Percentiles rank a stretch among this genome's conserved stretches.
phyloP scores from a whole-genome alignment of 2,797 vertebrate genomes.

The Rhinoraja longicauda region DNA sequence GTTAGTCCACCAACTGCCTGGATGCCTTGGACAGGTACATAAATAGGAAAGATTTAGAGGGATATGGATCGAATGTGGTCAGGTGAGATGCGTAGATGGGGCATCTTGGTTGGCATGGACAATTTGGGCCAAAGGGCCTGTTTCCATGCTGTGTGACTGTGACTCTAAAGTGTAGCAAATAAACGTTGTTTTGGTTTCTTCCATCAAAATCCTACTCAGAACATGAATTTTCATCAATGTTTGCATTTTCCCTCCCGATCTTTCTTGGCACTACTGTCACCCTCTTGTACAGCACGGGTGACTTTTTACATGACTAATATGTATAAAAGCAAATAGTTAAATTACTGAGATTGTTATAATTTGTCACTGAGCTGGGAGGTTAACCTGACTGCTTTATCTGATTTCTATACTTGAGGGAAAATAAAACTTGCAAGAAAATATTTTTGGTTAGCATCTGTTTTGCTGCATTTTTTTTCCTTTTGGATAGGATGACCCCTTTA shows the following conservation, averaged over 20 bases:
- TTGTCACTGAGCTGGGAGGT: not conserved
- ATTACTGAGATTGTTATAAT: not conserved
- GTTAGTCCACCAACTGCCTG: not conserved
- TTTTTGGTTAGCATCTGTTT: not conserved
- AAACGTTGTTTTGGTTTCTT: not conserved
- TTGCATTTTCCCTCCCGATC: not conserved
- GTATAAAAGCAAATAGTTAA: not conserved
- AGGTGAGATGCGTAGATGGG: too few species aligned
- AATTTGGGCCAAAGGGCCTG: too few species aligned
- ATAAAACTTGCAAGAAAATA: not conserved
- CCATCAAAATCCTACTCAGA: not conserved
- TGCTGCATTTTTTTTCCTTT: not conserved
- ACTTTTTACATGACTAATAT: not conserved
- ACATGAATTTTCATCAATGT: not conserved
- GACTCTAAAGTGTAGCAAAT: not conserved
- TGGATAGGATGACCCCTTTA: constrained; percentile 86
- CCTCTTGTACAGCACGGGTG: not conserved
- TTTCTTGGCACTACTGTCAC: not conserved
- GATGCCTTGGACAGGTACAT: not conserved
- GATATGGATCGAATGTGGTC: too few species aligned
- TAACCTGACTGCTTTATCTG: not conserved
- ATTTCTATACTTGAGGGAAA: not conserved
- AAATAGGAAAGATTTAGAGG: too few species aligned
- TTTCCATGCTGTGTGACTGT: too few species aligned
- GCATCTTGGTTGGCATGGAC: too few species aligned